Evolutionary conservation across 2,797 vertebrate species (phyloP), one percentile per base, ranked within the genome.

Genomic region (Cossypha niveicapilla): DNA sequence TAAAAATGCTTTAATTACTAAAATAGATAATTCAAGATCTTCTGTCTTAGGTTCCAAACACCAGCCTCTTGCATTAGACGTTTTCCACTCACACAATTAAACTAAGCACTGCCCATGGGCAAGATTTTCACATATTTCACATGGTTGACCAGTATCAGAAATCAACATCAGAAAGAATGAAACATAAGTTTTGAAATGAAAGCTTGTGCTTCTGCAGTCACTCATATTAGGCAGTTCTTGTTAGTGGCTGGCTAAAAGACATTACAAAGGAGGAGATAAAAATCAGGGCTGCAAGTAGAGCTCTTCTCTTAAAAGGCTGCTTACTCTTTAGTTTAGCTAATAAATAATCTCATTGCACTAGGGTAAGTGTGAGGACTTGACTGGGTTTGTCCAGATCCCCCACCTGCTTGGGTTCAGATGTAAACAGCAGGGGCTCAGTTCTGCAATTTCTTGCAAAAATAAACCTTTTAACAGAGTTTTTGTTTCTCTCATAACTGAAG

Each of bases 1-100:
- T 96, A 88, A 97, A 97, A 97, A 96, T 60, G 78, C 86, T 98
- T 98, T 97, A 95, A 97, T 98, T 96, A 97, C 79, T 96, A 97
- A 97, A 97, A 96, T 93, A 97, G 80, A 97, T 27, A 77, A 73
- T 85, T 89, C 44, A 76, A 18, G 57, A 74, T 87, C 89, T n/a
- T 63, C 75, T 91, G 7, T 92, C 67, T 88, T 65, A 82, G 12
- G 70, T 94, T 95, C 83, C 66, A 92, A 78, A 90, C 71, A 75
- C 63, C 80, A 94, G 68, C 66, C 44, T 86, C 71, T 75, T 60
- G 42, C 48, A 57, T 74, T 74, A 95, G 54, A 85, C 27, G 24
- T 41, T 27, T 68, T 51, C 82, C 58, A 86, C 54, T 86, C 78
- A 54, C 18, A 86, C n/a, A 67, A 60, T 50, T 58, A 76, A 48